Evolutionary conservation across 2,113 vertebrate genomes (phyloP), one percentile per base, ranked within the genome.

Genomic region (Gila orcuttii): DNA sequence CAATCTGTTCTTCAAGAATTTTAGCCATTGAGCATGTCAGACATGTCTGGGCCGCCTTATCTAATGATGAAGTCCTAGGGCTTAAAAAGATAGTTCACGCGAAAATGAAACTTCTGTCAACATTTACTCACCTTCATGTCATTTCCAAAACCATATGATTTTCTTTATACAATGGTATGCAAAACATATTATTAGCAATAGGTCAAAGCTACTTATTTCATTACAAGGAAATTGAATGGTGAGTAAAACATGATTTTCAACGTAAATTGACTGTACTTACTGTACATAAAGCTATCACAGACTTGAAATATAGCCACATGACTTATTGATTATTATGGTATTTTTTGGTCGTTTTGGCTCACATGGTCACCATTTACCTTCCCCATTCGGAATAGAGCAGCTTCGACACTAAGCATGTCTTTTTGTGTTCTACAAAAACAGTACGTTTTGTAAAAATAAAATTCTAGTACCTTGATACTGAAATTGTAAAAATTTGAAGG

Each of bases 11-110:
- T 31, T 71, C 47, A 57, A 36, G 28, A 57, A 57, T 59, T 73
- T 73, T 23, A 71, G 64, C 47, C 47, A 82, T 55, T 71, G 64
- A 36, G 64, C 31, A 39, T 59, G 81, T 73, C 45, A 73, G 50
- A 83, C 47, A 83, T 83, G 81, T 52, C 62, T 66, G 28, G 62
- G 62, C 45, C 42, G 52, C 62, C 45, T 82, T 68, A 52, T 66
- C 25, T 69, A 17, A 23, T 23, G 17, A n/a, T 82, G 62, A 66
- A 81, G 39, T 45, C 12, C 31, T 31, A 17, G 12, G 23, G 12
- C 36, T 33, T 15, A 47, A 76, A 77, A 23, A 17, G 47, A 50
- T 77, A 21, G 6, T 52, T 31, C 12, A 77, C 3, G 9, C 25
- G 33, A 19, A 50, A 77, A 31, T 55, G 1, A 19, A 77, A 52